Evolutionary conservation across 2,113 vertebrate species (phyloP).

Genomic region (Madoqua kirkii): DNA sequence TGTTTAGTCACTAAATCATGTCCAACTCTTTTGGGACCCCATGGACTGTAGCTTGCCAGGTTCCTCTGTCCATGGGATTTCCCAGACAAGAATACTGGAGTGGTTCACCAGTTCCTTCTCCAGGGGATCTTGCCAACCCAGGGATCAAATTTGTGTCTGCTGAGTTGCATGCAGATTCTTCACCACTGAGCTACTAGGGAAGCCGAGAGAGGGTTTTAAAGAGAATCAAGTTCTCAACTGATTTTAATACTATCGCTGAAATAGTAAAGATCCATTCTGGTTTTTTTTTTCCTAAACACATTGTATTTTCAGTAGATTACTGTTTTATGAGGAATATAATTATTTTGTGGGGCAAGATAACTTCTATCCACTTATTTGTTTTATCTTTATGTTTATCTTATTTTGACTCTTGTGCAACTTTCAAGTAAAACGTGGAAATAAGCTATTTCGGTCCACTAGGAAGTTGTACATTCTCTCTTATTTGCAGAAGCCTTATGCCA

Average conservation of each 20-base stretch:
- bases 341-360: neutral
- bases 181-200: neutral
- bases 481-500: neutral
- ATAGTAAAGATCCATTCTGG: neutral
- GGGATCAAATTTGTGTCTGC: neutral
- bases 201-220: neutral
- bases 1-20: neutral
- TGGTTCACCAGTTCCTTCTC: neutral
- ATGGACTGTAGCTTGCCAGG: neutral
- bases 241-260: neutral
- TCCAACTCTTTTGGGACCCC: neutral
- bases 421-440: conserved; percentile 17
- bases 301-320: neutral
- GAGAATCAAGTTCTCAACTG: neutral
- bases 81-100: neutral
- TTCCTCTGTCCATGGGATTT: neutral
- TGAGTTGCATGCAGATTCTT: neutral
- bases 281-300: neutral
- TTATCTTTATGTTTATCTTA: neutral
- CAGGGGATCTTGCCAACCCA: neutral
- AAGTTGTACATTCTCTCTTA: neutral
- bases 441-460: neutral
- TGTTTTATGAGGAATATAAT: neutral
- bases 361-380: neutral
- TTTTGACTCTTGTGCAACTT: neutral